These are phyloP conservation scores for human DNA, from an alignment of 2,113 vertebrate species.

Conservation along the genomic window GRCh38 chr11:70255501-70256000, in stretches of 20 bases:
- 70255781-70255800: background rate
- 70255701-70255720: fast-evolving
- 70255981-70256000: background rate
- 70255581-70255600: background rate
- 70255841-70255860: background rate
- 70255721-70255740: fast-evolving
- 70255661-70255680: background rate
- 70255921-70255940: background rate
- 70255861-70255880: background rate
- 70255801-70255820: background rate
- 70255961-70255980: background rate
- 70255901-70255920: background rate
- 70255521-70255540: background rate
- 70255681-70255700: fast-evolving
- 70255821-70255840: background rate
- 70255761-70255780: background rate
- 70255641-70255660: background rate
- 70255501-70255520: background rate
- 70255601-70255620: background rate
- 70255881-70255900: background rate
- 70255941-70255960: background rate
- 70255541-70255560: background rate
- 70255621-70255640: fast-evolving
- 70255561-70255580: fast-evolving
- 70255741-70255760: fast-evolving